A percentile compares a stretch with the other conserved stretches of the same genome.
Conservation (phyloP, 2,113 vertebrate species). For the Sula dactylatra region DNA sequence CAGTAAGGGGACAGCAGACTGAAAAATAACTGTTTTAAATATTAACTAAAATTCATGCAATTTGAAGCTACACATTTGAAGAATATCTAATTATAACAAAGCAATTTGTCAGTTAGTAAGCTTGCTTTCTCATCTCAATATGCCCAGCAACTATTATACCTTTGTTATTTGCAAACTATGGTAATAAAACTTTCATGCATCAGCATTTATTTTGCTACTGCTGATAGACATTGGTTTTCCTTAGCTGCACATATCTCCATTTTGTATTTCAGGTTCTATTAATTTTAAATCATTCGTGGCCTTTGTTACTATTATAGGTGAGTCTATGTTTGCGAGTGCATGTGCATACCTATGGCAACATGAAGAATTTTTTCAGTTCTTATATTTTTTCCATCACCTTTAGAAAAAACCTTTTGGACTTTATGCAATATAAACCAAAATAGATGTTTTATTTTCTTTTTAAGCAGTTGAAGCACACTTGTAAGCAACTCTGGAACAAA, state of each 20-base stretch:
- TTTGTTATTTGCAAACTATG: slow-evolving; percentile 21
- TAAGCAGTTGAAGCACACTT: not conserved
- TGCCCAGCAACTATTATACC: not conserved
- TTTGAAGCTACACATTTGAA: not conserved
- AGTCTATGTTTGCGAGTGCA: not conserved
- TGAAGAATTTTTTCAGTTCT: not conserved
- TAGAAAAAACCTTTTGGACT: not conserved
- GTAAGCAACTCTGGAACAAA: not conserved
- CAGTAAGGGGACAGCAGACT: not conserved
- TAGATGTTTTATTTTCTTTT: not conserved
- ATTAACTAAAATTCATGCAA: not conserved
- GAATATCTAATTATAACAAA: not conserved
- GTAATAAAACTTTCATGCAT: not conserved
- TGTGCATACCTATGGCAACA: not conserved
- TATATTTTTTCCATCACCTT: not conserved
- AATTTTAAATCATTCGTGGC: not conserved
- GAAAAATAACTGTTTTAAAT: not conserved
- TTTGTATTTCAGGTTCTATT: not conserved
- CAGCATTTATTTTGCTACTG: not conserved
- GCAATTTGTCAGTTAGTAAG: slow-evolving; percentile 1
- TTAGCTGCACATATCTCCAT: not conserved
- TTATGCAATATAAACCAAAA: too few species aligned
- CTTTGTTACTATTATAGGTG: not conserved
- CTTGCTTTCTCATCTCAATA: slow-evolving; percentile 9
- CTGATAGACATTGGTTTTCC: not conserved